Evolutionary conservation across 2,797 vertebrate genomes (phyloP).

Genomic region (Gorsachius magnificus): DNA sequence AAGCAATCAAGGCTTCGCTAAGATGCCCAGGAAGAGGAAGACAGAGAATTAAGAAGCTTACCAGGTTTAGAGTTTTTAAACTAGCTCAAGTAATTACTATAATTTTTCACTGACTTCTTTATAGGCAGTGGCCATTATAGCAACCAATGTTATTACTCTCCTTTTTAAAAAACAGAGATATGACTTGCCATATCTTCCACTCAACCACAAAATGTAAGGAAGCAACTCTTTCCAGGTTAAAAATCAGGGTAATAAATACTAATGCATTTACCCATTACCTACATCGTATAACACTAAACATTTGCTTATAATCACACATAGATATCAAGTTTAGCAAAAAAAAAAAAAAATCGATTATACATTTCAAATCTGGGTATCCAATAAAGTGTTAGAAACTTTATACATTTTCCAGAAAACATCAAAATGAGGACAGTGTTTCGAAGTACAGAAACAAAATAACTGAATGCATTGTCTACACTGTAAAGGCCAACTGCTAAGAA

Average conservation of each 20-base stretch:
- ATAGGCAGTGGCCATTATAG: slow-evolving; percentile 10
- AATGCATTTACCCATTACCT: slow-evolving; percentile 47
- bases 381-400: slow-evolving; percentile 41
- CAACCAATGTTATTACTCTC: slow-evolving; percentile 3
- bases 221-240: slow-evolving; percentile 53
- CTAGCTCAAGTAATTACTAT: slow-evolving; percentile 17
- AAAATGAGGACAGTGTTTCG: slow-evolving; percentile 31
- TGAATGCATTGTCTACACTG: neutral
- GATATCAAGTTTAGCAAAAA: slow-evolving; percentile 12
- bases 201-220: slow-evolving; percentile 22
- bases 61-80: slow-evolving; percentile 33
- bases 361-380: slow-evolving; percentile 44
- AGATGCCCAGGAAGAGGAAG: slow-evolving; percentile 60
- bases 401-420: slow-evolving; percentile 57
- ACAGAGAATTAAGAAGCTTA: slow-evolving; percentile 53
- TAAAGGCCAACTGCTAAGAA: neutral
- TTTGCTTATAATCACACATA: slow-evolving; percentile 18
- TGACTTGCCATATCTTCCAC: slow-evolving; percentile 36
- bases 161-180: slow-evolving; percentile 40
- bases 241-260: slow-evolving; percentile 61
- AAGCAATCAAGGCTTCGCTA: slow-evolving; percentile 31
- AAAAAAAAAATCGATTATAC: neutral
- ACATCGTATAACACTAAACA: slow-evolving; percentile 1
- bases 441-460: slow-evolving; percentile 57
- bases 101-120: slow-evolving; percentile 37